Base-by-base conservation (phyloP, 2,113 vertebrate species). In the Festucalex cinctus region DNA sequence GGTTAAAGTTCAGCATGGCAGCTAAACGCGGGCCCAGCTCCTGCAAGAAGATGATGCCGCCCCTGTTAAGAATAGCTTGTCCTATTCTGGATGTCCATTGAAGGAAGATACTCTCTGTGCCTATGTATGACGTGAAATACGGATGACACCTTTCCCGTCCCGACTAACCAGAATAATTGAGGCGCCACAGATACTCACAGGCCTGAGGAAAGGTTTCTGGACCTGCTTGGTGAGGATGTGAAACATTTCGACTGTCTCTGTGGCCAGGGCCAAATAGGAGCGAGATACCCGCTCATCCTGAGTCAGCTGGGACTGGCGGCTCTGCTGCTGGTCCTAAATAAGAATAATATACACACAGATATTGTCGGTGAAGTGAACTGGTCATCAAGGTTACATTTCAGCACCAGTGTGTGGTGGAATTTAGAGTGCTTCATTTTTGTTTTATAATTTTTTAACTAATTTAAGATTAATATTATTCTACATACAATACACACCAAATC, bases 151-250 rank as follows among this genome's bases (percentile, higher is more conserved):
- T 9, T 59, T 20, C 19, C 19, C 35, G 19, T 49, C 14, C 20
- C 2, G 9, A 8, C 19, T 28, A 28, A 56, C 13, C 26, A 14
- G 9, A 26, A 56, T 9, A 59, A 43, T 37, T 37, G 22, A 26
- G 37, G n/a, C 14, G 12, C 12, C 9, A 13, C 1, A 3, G 19
- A 9, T 63, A 94, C 97, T 99, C 86, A 99, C 97, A 19, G 97
- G 97, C 82, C 97, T 93, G 83, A 99, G 95, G 88, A 99, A 99
- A 64, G 97, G 97, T 89, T 99, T 98, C 90, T 99, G 97, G 84
- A 99, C 97, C 87, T 99, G 96, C 91, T 99, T 99, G 74, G 97
- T 99, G 74, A 99, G 95, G 84, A 98, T 97, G 85, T 99, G 97
- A 84, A 99, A 99, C 97, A 99, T 99, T 81, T 99, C 97, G 64